Percentiles rank a stretch among this genome's conserved stretches.
phyloP scores from a whole-genome alignment of 2,888 invertebrate genomes.

The Drosophila austrosaltans region DNA sequence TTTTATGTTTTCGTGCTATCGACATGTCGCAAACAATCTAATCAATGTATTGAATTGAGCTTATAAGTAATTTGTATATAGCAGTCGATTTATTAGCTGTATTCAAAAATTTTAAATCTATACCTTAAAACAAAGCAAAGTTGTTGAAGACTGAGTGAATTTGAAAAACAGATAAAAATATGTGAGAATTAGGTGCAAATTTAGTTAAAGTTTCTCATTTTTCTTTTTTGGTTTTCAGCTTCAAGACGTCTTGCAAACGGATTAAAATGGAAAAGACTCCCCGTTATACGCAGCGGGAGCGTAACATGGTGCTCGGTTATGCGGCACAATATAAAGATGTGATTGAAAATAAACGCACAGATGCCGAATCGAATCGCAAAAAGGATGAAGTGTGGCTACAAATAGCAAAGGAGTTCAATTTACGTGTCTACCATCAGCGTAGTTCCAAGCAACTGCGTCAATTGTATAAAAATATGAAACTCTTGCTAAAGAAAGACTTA shows the following conservation, averaged over 20 bases:
- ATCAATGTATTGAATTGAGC: too few species aligned
- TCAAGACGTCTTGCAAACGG: constrained; percentile 83
- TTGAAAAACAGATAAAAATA: background rate
- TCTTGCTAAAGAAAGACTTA: constrained; percentile 82
- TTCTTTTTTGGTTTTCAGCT: constrained; percentile 56
- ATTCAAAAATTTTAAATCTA: too few species aligned
- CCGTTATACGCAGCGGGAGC: constrained; percentile 83
- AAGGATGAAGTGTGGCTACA: constrained; percentile 83
- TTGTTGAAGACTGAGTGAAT: background rate
- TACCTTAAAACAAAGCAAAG: too few species aligned
- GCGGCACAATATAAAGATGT: constrained; percentile 83
- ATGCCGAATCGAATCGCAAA: constrained; percentile 82
- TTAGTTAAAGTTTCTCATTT: background rate
- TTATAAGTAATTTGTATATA: too few species aligned
- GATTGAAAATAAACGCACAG: constrained; percentile 83
- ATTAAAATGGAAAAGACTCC: constrained; percentile 83
- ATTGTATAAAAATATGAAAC: constrained; percentile 83
- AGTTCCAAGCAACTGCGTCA: constrained; percentile 83
- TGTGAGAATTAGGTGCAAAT: too few species aligned
- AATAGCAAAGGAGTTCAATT: constrained; percentile 83
- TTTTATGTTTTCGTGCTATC: too few species aligned
- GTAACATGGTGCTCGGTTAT: constrained; percentile 83
- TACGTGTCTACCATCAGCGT: constrained; percentile 82
- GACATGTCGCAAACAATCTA: too few species aligned
- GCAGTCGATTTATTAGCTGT: too few species aligned